phyloP scores from a whole-genome alignment of 2,888 invertebrate genomes.

The Caradrina clavipalpis region DNA sequence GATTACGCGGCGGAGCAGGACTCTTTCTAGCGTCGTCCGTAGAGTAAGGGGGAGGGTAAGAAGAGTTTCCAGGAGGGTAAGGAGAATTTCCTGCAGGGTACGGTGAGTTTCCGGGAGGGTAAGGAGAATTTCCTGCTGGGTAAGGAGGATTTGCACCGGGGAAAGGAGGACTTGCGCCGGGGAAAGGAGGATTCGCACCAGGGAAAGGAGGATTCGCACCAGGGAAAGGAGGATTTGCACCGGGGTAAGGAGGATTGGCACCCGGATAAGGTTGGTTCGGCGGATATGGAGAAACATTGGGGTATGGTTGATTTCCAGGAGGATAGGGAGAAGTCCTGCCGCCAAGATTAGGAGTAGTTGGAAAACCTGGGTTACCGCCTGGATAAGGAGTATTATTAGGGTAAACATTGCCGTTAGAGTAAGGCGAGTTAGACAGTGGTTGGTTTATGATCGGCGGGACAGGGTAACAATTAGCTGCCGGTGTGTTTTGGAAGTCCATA shows the following conservation, averaged over 20 bases:
- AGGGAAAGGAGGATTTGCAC: constrained; percentile 55
- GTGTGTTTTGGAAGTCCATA: constrained; percentile 52
- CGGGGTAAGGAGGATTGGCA: constrained; percentile 60
- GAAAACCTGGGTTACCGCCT: constrained; percentile 26
- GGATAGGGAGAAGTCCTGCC: constrained; percentile 49
- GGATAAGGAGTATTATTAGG: constrained; percentile 50
- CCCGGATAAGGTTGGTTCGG: constrained; percentile 40
- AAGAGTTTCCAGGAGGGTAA: constrained; percentile 25
- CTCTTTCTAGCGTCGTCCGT: not conserved
- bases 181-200: constrained; percentile 43
- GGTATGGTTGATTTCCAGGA: constrained; percentile 48
- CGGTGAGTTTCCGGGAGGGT: constrained; percentile 18
- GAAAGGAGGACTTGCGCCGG: too few species aligned
- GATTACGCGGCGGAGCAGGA: constrained; percentile 38
- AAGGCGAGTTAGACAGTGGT: constrained; percentile 59
- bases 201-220: constrained; percentile 47
- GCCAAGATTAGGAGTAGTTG: constrained; percentile 39
- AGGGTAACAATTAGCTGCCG: constrained; percentile 56
- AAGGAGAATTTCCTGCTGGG: too few species aligned
- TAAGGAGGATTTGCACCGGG: constrained; percentile 11
- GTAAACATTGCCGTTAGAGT: constrained; percentile 46
- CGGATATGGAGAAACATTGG: constrained; percentile 44
- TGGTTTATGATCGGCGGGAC: constrained; percentile 69
- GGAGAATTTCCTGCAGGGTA: constrained; percentile 32
- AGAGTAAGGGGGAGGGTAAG: constrained; percentile 16